These are phyloP conservation scores for Nothocercus julius DNA, from an alignment of 2,113 vertebrate species.

Conservation along the genomic window DNA sequence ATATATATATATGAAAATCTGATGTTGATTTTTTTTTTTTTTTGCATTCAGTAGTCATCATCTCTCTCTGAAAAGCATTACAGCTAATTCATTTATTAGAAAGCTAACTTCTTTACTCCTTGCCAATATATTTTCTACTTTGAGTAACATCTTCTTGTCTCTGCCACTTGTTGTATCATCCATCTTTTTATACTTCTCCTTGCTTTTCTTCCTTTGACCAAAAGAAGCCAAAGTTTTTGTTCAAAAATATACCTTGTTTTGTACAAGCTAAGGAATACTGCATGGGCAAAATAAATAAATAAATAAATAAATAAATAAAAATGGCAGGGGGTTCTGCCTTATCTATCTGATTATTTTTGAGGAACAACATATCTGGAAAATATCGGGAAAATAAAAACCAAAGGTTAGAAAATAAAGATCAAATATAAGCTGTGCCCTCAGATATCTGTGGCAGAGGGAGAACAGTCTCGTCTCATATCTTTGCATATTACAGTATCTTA, in stretches of 20 bases:
- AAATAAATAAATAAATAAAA: constrained; percentile 20
- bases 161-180: background rate
- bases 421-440: constrained; percentile 27
- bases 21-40: background rate
- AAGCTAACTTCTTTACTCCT: background rate
- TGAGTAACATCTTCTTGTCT: background rate
- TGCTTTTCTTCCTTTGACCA: background rate
- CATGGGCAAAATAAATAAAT: background rate
- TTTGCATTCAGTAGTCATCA: background rate
- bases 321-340: constrained; percentile 9
- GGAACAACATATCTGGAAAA: constrained; percentile 61
- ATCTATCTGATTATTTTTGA: constrained; percentile 58
- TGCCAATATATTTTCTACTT: background rate
- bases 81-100: background rate
- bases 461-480: constrained; percentile 32
- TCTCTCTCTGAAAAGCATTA: background rate
- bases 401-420: constrained; percentile 20
- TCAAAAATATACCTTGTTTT: background rate
- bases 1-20: background rate
- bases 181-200: background rate
- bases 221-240: background rate
- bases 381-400: constrained; percentile 13
- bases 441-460: constrained; percentile 18
- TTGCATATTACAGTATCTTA: constrained; percentile 58
- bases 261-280: background rate